phyloP scores from a whole-genome alignment of 2,797 vertebrate species.

The Pseudochirops corinnae region DNA sequence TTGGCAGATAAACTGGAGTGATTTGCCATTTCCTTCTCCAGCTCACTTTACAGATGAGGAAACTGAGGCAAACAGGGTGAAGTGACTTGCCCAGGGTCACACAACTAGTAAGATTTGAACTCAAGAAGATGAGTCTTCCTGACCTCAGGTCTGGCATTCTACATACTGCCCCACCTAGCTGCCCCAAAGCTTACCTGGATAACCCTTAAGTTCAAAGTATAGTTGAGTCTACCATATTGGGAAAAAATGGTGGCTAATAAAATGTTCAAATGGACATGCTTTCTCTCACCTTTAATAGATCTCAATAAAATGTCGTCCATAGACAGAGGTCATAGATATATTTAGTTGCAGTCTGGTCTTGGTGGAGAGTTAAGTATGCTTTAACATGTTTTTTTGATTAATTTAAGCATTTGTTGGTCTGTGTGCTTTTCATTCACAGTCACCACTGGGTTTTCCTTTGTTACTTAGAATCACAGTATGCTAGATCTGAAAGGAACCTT shows the following conservation, averaged over 20 bases:
- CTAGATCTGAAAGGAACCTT: not conserved
- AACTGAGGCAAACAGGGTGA: not conserved
- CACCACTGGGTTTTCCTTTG: not conserved
- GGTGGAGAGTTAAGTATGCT: not conserved
- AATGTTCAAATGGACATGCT: slow-evolving; percentile 5
- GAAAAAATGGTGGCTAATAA: slow-evolving; percentile 13
- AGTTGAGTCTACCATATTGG: slow-evolving; percentile 8
- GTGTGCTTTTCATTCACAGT: slow-evolving; percentile 8
- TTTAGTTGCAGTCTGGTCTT: slow-evolving; percentile 35
- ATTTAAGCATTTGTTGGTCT: slow-evolving; percentile 20
- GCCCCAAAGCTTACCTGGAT: not conserved
- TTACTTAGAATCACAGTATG: not conserved
- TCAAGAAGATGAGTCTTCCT: not conserved
- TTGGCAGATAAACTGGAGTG: too few species aligned
- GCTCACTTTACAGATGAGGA: not conserved
- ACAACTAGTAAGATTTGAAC: not conserved
- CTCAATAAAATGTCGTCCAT: not conserved
- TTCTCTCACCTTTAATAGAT: slow-evolving; percentile 24
- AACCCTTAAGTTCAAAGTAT: slow-evolving; percentile 31
- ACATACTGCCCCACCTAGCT: not conserved
- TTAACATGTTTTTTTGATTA: slow-evolving; percentile 44
- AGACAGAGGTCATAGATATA: not conserved
- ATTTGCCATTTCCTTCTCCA: not conserved
- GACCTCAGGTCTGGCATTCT: not conserved
- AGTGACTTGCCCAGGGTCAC: not conserved